Evolutionary conservation across 2,797 vertebrate genomes (phyloP).

Genomic region (Hoplostethus mediterraneus): DNA sequence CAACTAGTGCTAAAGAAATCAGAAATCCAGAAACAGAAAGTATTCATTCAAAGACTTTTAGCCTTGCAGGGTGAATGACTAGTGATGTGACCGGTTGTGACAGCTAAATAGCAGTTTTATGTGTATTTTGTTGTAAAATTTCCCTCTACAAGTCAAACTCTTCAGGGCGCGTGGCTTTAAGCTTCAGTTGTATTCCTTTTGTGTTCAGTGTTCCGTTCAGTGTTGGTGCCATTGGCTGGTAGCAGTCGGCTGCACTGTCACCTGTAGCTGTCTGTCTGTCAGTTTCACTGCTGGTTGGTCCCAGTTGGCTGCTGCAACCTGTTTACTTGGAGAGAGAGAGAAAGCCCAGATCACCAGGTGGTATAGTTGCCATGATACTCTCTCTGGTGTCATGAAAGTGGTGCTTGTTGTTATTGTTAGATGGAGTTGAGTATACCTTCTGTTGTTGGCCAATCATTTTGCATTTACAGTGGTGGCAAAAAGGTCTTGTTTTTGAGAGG

Average conservation of each 20-base stretch:
- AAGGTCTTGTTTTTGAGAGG: too few relatives aligned
- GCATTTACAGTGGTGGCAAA: not conserved
- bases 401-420: conserved; percentile 6
- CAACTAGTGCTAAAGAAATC: too few relatives aligned
- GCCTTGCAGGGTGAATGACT: too few relatives aligned
- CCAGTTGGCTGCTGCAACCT: conserved; percentile 25
- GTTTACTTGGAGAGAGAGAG: conserved; percentile 39
- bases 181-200: not conserved
- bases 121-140: too few relatives aligned
- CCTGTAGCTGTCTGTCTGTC: conserved; percentile 9
- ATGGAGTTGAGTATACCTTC: not conserved
- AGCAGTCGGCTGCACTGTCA: conserved; percentile 45
- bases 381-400: conserved; percentile 46
- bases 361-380: conserved; percentile 56
- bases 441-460: not conserved
- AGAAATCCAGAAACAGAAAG: too few relatives aligned
- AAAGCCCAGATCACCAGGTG: conserved; percentile 25
- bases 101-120: too few relatives aligned
- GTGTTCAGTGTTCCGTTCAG: not conserved
- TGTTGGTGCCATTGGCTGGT: conserved; percentile 21
- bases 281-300: not conserved
- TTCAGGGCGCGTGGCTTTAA: not conserved
- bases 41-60: too few relatives aligned
- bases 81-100: too few relatives aligned
- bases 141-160: too few relatives aligned